Conservation (phyloP, 2,888 invertebrate species). For the Cistogaster globosa region DNA sequence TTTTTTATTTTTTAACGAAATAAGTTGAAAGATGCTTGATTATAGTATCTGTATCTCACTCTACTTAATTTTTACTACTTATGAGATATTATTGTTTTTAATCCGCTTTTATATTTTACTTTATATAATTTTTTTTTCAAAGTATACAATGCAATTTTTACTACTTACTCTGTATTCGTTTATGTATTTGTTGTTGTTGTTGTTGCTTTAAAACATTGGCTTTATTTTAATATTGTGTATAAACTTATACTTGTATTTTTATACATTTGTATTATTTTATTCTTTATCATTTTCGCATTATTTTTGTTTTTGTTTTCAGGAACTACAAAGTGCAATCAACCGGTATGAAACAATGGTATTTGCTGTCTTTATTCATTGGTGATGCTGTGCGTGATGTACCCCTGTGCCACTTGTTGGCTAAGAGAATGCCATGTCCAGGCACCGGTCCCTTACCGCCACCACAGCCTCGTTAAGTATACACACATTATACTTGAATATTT, state of each 20-base stretch:
- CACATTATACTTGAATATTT: neutral
- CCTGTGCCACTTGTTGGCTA: slow-evolving; percentile 91
- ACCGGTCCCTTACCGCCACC: slow-evolving; percentile 80
- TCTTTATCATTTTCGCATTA: slow-evolving; percentile 53
- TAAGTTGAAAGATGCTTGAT: slow-evolving; percentile 43
- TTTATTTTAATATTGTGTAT: slow-evolving; percentile 64
- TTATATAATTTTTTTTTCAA: slow-evolving; percentile 36
- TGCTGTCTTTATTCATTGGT: slow-evolving; percentile 92
- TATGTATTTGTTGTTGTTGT: slow-evolving; percentile 28
- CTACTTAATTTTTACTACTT: slow-evolving; percentile 76
- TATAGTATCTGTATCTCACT: slow-evolving; percentile 19
- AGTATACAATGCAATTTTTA: slow-evolving; percentile 65
- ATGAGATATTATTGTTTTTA: slow-evolving; percentile 81
- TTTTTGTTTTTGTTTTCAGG: slow-evolving; percentile 83
- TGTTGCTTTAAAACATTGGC: slow-evolving; percentile 66
- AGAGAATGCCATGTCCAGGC: slow-evolving; percentile 86
- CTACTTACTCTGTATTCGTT: slow-evolving; percentile 47
- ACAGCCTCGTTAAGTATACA: slow-evolving; percentile 76
- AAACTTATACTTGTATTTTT: slow-evolving; percentile 36
- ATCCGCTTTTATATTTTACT: slow-evolving; percentile 76
- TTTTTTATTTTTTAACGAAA: slow-evolving; percentile 33
- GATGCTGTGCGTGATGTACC: slow-evolving; percentile 92
- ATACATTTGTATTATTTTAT: slow-evolving; percentile 64
- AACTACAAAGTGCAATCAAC: slow-evolving; percentile 91
- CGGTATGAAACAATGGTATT: slow-evolving; percentile 90